These are phyloP conservation scores for Seriola rivoliana DNA, from an alignment of 2,113 vertebrate genomes.

Conservation along the genomic window DNA sequence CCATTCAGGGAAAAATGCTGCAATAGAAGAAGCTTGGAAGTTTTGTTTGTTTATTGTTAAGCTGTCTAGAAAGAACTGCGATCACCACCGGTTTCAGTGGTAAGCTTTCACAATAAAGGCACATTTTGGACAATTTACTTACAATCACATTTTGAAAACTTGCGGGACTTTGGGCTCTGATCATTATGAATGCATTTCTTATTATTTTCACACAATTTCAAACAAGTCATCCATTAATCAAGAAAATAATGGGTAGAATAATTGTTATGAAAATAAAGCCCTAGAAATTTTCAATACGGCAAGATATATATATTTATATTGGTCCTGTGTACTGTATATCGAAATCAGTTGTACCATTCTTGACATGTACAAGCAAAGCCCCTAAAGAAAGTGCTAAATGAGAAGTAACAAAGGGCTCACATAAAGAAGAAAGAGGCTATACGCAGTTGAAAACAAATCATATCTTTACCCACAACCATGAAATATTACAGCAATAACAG, in stretches of 20 bases:
- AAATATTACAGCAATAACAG: slow-evolving; percentile 47
- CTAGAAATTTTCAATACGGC: background rate
- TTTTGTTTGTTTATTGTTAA: too few species aligned
- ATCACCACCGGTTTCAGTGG: background rate
- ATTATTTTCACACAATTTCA: too few species aligned
- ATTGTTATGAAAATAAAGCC: background rate
- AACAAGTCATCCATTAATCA: background rate
- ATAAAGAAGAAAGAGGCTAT: background rate
- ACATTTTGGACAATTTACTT: background rate
- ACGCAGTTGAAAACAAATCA: slow-evolving; percentile 5
- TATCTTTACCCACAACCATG: slow-evolving; percentile 21
- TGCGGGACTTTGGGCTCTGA: background rate
- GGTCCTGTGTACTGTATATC: background rate
- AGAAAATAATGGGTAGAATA: background rate
- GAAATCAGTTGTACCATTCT: background rate
- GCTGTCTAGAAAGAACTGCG: background rate
- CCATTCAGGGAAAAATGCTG: background rate
- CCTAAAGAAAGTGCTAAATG: background rate
- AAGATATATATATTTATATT: background rate
- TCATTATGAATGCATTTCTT: too few species aligned
- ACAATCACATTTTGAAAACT: background rate
- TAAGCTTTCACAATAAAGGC: background rate
- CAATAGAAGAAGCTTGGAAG: background rate
- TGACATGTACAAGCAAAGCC: background rate
- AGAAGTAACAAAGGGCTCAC: background rate